Evolutionary conservation across 1,140 invertebrate species (phyloP).

Genomic region (roundworm (Caenorhabditis elegans)): WBcel235 BX284605.5:8360501-8361000

Average conservation of each 20-base stretch:
- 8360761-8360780: too few relatives aligned
- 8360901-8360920: not conserved
- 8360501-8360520: too few relatives aligned
- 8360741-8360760: not conserved
- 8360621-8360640: too few relatives aligned
- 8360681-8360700: conserved; percentile 4
- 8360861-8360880: not conserved
- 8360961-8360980: not conserved
- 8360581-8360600: not conserved
- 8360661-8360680: not conserved
- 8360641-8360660: not conserved
- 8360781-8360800: too few relatives aligned
- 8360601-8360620: too few relatives aligned
- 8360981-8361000: too few relatives aligned
- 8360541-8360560: too few relatives aligned
- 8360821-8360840: not conserved
- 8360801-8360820: too few relatives aligned
- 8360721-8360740: not conserved
- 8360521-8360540: too few relatives aligned
- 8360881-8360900: not conserved
- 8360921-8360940: not conserved
- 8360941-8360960: not conserved
- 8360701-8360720: not conserved
- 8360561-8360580: not conserved
- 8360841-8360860: not conserved